These are phyloP conservation scores for Melolontha melolontha DNA, from an alignment of 2,888 invertebrate genomes.

Conservation along the genomic window DNA sequence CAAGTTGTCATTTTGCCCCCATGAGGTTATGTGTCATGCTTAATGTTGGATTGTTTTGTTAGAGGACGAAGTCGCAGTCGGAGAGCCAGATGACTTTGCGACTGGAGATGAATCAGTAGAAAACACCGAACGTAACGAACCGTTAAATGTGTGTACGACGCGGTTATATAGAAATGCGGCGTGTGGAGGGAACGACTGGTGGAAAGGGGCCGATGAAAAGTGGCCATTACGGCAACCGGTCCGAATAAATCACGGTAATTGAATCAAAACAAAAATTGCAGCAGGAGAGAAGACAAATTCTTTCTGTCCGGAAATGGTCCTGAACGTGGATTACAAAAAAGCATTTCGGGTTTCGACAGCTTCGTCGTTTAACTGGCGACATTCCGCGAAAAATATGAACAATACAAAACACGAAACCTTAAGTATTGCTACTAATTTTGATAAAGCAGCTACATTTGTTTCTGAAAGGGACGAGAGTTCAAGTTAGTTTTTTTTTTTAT, in stretches of 20 bases:
- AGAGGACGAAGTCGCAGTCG: neutral
- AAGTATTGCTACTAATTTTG: too few relatives aligned
- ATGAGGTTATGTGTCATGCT: conserved; percentile 33
- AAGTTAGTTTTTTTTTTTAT: too few relatives aligned
- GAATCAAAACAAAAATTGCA: conserved; percentile 58
- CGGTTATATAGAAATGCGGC: conserved; percentile 17
- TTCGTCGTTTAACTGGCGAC: too few relatives aligned
- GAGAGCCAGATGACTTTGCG: conserved; percentile 33
- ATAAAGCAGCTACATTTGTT: too few relatives aligned
- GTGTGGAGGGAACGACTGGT: conserved; percentile 5
- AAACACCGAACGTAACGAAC: conserved; percentile 49
- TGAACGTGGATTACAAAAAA: neutral
- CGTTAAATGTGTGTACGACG: conserved; percentile 46
- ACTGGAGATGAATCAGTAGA: conserved; percentile 46
- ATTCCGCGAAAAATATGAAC: too few relatives aligned
- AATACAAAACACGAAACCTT: too few relatives aligned
- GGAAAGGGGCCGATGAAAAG: conserved; percentile 50
- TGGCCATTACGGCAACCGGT: conserved; percentile 55
- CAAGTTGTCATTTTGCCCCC: conserved; percentile 7
- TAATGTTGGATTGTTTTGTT: conserved; percentile 32
- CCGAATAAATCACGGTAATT: conserved; percentile 61
- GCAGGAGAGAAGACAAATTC: conserved; percentile 16
- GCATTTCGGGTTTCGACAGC: too few relatives aligned
- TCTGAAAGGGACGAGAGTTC: too few relatives aligned
- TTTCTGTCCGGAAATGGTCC: conserved; percentile 19